Conservation (phyloP, 2,888 invertebrate species). For the Folsomia manolachei region DNA sequence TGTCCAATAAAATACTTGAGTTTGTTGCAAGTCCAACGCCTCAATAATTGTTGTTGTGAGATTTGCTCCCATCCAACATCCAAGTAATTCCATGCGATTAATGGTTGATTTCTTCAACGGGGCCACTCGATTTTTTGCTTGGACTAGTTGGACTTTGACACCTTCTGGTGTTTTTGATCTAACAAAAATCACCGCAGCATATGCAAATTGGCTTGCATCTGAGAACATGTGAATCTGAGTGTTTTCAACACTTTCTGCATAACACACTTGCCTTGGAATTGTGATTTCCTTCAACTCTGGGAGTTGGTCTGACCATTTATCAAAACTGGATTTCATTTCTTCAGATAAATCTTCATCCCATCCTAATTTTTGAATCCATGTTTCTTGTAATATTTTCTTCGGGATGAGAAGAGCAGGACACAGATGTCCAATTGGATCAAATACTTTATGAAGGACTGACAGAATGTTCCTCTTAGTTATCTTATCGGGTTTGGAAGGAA, state of each 20-base stretch:
- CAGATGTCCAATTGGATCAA: not conserved
- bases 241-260: not conserved
- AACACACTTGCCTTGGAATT: not conserved
- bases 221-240: slow-evolving; percentile 1
- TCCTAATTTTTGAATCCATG: not conserved
- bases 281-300: not conserved
- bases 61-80: slow-evolving; percentile 2
- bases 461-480: not conserved
- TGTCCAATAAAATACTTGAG: slow-evolving; percentile 5
- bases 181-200: not conserved
- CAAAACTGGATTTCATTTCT: not conserved
- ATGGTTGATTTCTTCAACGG: slow-evolving; percentile 1
- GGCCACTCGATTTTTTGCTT: slow-evolving; percentile 9
- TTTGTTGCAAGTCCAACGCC: not conserved
- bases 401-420: not conserved
- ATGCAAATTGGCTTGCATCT: not conserved
- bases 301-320: not conserved
- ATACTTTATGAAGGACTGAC: not conserved
- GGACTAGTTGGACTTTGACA: not conserved
- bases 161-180: not conserved
- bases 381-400: not conserved
- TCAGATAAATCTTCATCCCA: not conserved
- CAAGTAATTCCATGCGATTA: not conserved
- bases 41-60: not conserved
- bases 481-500: not conserved